These are phyloP conservation scores for Cyphomyrmex costatus DNA, from an alignment of 1,140 invertebrate species.

Conservation along the genomic window DNA sequence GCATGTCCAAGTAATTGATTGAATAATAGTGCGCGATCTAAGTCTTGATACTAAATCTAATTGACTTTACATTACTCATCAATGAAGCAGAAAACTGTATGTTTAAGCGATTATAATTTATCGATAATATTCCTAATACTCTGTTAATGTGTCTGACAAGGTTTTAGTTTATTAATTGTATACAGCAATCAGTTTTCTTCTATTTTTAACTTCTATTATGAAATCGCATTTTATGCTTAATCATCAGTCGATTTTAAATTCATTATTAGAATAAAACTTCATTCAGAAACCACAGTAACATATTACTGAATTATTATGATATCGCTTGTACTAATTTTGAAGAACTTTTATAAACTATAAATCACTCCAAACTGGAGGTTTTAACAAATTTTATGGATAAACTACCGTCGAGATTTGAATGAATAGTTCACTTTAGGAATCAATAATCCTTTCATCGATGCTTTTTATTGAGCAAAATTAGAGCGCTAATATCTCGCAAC, in stretches of 20 bases:
- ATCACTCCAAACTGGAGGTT: background rate
- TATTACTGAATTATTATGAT: background rate
- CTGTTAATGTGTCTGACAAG: background rate
- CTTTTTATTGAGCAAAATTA: background rate
- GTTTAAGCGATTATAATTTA: background rate
- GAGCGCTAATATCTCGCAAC: background rate
- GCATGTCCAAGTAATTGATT: background rate
- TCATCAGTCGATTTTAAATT: background rate
- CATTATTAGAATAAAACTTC: background rate
- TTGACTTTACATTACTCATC: constrained; percentile 8
- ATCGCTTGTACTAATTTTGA: background rate
- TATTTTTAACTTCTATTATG: background rate
- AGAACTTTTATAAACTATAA: background rate
- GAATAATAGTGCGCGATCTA: background rate
- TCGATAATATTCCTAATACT: background rate
- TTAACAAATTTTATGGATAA: background rate
- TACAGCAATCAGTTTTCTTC: background rate
- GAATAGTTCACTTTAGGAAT: background rate
- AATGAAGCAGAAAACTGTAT: background rate
- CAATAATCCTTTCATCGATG: background rate
- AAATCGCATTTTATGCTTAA: background rate
- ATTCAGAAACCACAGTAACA: background rate
- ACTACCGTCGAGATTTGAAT: background rate
- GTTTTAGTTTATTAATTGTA: background rate
- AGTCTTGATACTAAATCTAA: background rate